These are phyloP conservation scores for Psophia crepitans DNA, from an alignment of 2,113 vertebrate species.

Conservation along the genomic window DNA sequence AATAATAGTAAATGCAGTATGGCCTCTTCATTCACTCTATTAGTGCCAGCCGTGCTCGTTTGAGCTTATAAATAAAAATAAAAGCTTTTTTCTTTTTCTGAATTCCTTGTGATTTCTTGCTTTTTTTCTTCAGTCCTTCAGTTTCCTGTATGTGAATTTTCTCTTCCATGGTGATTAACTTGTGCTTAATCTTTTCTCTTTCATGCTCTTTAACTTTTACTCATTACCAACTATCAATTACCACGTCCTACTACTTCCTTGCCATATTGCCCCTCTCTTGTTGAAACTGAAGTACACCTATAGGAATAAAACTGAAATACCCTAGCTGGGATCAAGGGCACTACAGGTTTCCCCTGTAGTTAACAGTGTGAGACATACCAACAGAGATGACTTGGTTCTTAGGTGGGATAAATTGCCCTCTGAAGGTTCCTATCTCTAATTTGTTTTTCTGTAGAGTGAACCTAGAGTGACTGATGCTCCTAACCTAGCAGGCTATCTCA, in stretches of 20 bases:
- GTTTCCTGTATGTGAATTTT: background rate
- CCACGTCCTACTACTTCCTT: background rate
- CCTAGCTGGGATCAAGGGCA: background rate
- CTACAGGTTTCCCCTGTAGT: background rate
- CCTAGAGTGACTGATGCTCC: background rate
- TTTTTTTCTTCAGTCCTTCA: background rate
- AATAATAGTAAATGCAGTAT: background rate
- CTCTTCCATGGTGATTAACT: background rate
- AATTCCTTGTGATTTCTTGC: background rate
- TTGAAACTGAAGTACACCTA: background rate
- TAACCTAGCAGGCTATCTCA: background rate
- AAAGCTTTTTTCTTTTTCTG: background rate
- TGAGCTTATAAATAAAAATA: background rate
- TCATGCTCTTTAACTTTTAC: background rate
- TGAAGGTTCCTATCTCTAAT: background rate
- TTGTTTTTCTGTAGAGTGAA: background rate
- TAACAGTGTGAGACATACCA: background rate
- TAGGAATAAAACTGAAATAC: background rate
- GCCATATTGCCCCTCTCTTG: background rate
- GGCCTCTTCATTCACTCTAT: background rate
- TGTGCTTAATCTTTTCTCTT: background rate
- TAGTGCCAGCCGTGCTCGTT: background rate
- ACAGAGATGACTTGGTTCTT: background rate
- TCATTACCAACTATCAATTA: background rate
- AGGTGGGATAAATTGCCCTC: background rate